Base-by-base conservation (phyloP, 2,797 vertebrate genomes). In the Sebastes minor region DNA sequence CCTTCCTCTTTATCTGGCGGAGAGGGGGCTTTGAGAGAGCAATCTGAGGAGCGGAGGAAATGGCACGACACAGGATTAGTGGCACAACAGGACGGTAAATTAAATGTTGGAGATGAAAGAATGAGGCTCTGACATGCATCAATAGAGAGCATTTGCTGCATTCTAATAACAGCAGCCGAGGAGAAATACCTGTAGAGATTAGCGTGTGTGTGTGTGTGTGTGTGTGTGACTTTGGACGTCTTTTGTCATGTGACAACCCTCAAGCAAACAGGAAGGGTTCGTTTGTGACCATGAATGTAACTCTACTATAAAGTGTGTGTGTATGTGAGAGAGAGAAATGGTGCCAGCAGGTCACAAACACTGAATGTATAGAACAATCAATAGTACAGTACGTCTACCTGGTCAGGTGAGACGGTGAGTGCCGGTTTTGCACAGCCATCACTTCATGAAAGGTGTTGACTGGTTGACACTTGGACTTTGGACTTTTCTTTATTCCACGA, bases 31-130 rank as follows among this genome's bases (percentile, higher is more conserved):
- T 97, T 97, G 97, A 95, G 96, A 94, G 96, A 96, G 96, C 95
- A 99, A 97, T 97, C 97, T 97, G 97, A 96, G 97, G 96, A 97
- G 98, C 97, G 97, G 97, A 97, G 95, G 97, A 97, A 97, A 97
- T 98, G 98, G 98, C 98, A 97, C 97, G 97, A 98, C 98, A 98
- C 87, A 93, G 97, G 97, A 99, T 98, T 99, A 98, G 96, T 95
- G 95, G 97, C 97, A 97, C 96, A 97, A 96, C 97, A 90, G 90
- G 96, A 95, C 94, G 95, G 97, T 96, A 97, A 98, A 99, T 98
- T 98, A 97, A 98, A 97, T 98, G 97, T 98, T 97, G 95, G 97
- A 97, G 97, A 97, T 97, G 97, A 95, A 97, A 97, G 96, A 96
- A 96, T 95, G 95, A 95, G 96, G 94, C 95, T 95, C 97, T 96